Evolutionary conservation across 1,140 invertebrate species (phyloP), one percentile per base, ranked within the genome.

Genomic region (Tetragnatha versicolor): DNA sequence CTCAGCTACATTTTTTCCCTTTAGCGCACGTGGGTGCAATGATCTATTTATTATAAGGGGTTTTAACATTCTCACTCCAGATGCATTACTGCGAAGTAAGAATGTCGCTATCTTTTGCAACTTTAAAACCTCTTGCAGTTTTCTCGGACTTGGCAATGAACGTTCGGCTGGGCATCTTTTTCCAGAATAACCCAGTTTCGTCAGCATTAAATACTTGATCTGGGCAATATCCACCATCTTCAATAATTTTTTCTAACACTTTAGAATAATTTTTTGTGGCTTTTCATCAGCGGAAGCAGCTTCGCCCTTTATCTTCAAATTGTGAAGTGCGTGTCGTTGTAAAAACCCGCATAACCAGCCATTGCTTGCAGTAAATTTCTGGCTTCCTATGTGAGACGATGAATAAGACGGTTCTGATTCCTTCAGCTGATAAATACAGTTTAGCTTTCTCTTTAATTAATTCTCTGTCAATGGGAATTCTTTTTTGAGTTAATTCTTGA

Each of bases 61-160:
- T 82, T 88, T 88, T 37, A 87, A 73, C 55, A 85, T 85, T 29
- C 75, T 83, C 82, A 86, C 83, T n/a, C 86, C 85, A 72, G 78
- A 83, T 68, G 84, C 85, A 83, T 87, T 88, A 49, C 79, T 82
- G 73, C 83, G 84, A 37, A 87, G 78, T 17, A 86, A 89, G 79
- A 77, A 86, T 88, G 5, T 87, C 37, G 51, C 85, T 82, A 83
- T 88, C 86, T 80, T 88, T 88, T 27, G 82, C 82, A 33, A 83
- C 83, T 82, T 87, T 87, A 82, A 85, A 85, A 60, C 87, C 86
- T 29, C 83, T 81, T 65, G 84, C 81, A 60, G 81, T 79, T 81
- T 86, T 86, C 70, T 87, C 84, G 47, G 82, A 81, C 80, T 84
- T 80, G 6, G 83, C 81, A 73, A 86, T 60, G 60, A 66, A 80